Conservation (phyloP, 2,888 invertebrate species). For the Scaeva pyrastri region DNA sequence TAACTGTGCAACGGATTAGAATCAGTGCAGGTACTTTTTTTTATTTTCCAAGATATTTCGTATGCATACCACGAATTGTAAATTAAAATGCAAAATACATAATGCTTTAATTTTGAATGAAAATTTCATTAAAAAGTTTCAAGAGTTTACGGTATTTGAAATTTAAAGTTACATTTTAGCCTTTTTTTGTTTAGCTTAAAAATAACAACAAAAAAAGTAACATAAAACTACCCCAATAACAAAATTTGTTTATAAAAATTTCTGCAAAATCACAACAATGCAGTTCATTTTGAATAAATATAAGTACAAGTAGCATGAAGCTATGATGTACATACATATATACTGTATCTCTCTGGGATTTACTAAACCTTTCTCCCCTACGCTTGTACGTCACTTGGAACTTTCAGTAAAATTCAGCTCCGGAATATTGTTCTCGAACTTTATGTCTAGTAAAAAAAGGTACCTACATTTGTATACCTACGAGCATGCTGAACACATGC, state of each 20-base stretch:
- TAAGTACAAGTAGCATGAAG: background rate
- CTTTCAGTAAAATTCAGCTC: constrained; percentile 12
- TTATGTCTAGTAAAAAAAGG: too few species aligned
- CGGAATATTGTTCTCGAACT: constrained; percentile 32
- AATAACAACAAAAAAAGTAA: background rate
- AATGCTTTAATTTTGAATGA: too few species aligned
- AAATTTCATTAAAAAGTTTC: too few species aligned
- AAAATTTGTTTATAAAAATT: constrained; percentile 3
- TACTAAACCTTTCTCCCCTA: background rate
- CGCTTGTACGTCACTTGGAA: background rate
- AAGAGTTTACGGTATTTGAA: background rate
- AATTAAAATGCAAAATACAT: too few species aligned
- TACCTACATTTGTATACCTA: too few species aligned
- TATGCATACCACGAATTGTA: too few species aligned
- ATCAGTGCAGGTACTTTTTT: too few species aligned
- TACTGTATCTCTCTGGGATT: constrained; percentile 3
- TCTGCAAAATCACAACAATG: constrained; percentile 3
- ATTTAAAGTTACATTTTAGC: background rate
- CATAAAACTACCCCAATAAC: background rate
- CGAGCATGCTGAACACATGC: too few species aligned
- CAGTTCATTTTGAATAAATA: constrained; percentile 21
- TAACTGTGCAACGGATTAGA: too few species aligned
- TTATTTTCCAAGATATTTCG: too few species aligned
- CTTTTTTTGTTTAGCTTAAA: background rate
- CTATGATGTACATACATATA: background rate